Evolutionary conservation across 2,113 vertebrate genomes (phyloP).

Genomic region (Rhinogobius similis): DNA sequence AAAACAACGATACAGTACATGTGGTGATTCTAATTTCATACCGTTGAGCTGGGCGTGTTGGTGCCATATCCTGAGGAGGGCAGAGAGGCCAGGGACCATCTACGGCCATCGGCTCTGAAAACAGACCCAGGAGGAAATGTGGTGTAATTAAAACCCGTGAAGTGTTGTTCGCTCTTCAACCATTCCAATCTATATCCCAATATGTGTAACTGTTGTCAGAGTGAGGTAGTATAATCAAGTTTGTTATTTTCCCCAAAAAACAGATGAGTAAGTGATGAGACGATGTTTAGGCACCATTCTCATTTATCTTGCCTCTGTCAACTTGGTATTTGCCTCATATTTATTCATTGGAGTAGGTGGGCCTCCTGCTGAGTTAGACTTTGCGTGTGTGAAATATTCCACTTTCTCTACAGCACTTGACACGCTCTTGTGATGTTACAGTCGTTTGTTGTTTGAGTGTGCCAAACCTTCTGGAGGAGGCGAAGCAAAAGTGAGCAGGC

Average conservation of each 20-base stretch:
- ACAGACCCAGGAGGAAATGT: conserved; percentile 11
- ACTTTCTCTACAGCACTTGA: conserved; percentile 15
- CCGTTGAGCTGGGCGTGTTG: conserved; percentile 93
- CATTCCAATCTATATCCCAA: conserved; percentile 9
- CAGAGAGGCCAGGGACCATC: conserved; percentile 92
- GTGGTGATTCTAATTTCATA: conserved; percentile 44
- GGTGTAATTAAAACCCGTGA: conserved; percentile 3
- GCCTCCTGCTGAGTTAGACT: conserved; percentile 8
- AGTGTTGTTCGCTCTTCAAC: conserved; percentile 20
- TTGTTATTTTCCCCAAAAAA: conserved; percentile 13
- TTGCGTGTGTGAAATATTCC: conserved; percentile 32
- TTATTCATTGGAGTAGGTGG: conserved; percentile 19
- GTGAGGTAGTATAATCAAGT: conserved; percentile 23
- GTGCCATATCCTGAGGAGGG: conserved; percentile 95
- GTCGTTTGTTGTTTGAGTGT: conserved; percentile 28
- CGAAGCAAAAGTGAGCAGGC: conserved; percentile 92
- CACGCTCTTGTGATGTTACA: neutral
- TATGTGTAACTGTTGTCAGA: conserved; percentile 29
- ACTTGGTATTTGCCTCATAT: neutral
- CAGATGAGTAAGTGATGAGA: conserved; percentile 46
- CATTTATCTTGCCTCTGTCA: conserved; percentile 36
- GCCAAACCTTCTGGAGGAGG: conserved; percentile 89
- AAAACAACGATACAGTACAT: neutral
- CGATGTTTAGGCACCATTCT: conserved; percentile 26
- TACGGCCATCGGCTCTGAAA: conserved; percentile 87